Evolutionary conservation across 2,888 invertebrate species (phyloP), one percentile per base, ranked within the genome.

Genomic region (Phortica magna): DNA sequence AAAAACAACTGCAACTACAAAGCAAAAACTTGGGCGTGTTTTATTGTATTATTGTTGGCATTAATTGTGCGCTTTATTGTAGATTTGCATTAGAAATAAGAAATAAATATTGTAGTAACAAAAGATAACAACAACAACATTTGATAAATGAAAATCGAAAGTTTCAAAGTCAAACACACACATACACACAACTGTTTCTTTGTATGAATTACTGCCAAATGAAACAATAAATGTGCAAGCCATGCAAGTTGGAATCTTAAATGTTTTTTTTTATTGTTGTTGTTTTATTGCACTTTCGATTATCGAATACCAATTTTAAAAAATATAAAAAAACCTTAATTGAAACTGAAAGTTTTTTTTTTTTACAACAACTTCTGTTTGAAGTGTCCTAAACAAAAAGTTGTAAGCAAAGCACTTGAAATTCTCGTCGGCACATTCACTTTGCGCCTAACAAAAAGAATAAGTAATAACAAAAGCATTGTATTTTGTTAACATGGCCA

Each of bases 401-500:
- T 31, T 31, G 31, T 31, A 31, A 31, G 31, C 31, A 31, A 31
- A 31, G 31, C 31, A 48, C 14, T 48, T 48, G 48, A 48, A 59
- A 59, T 59, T 59, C 59, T 59, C 17, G 59, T n/a, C 59, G 6
- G 59, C 31, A 65, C 65, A 41, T 65, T 65, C 65, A 65, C 65
- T 65, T 39, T 65, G 65, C 65, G 19, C 61, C 17, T 19, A 19
- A 61, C 19, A 61, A 17, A 10, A 19, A 59, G 7, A 48, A 48
- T 6, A 59, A 59, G 10, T 7, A 22, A 59, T 10, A 61, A 61
- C 17, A 61, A 61, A 22, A 61, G n/a, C 22, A 61, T 61, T 61
- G 31, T 31, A 65, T 65, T 65, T 65, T 17, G 17, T 65, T 41
- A 65, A 65, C 65, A 65, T 65, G 65, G 67, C 55, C 67, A 74